Evolutionary conservation across 1,140 invertebrate species (phyloP).

Genomic region (Epicauta chinensis): DNA sequence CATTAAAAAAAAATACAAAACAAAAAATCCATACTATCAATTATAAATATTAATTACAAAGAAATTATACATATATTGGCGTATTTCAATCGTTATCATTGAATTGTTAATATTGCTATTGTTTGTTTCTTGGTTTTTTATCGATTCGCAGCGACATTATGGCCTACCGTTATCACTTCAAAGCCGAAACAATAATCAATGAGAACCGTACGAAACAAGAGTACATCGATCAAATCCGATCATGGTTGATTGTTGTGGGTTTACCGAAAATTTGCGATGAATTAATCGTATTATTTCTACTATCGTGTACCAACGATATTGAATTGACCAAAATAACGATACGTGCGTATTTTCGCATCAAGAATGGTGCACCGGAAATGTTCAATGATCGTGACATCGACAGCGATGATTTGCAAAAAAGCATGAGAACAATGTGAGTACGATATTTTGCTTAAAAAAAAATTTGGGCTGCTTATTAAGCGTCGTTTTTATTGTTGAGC

Average conservation of each 20-base stretch:
- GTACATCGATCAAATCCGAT: constrained; percentile 12
- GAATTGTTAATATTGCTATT: too few relatives aligned
- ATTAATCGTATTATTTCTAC: constrained; percentile 50
- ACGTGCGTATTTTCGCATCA: constrained; percentile 49
- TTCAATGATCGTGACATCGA: constrained; percentile 46
- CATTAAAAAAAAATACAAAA: too few relatives aligned
- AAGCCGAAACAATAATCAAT: constrained; percentile 12
- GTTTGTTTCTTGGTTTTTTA: too few relatives aligned
- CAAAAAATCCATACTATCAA: too few relatives aligned
- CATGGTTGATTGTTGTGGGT: constrained; percentile 6
- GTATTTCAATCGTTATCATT: too few relatives aligned
- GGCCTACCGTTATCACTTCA: constrained; percentile 13
- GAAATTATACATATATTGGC: too few relatives aligned
- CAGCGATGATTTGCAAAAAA: constrained; percentile 11
- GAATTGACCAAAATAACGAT: constrained; percentile 50
- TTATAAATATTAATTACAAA: too few relatives aligned
- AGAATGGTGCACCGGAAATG: constrained; percentile 50
- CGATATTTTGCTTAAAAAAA: too few relatives aligned
- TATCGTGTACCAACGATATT: constrained; percentile 50
- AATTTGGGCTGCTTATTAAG: too few relatives aligned
- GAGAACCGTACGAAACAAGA: constrained; percentile 5
- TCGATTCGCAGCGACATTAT: too few relatives aligned
- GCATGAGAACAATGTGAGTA: constrained; percentile 28
- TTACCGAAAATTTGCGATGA: constrained; percentile 19
- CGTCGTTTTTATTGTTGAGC: too few relatives aligned